Base-by-base conservation (phyloP, 1,140 invertebrate species). In the Tetraneura akinire region DNA sequence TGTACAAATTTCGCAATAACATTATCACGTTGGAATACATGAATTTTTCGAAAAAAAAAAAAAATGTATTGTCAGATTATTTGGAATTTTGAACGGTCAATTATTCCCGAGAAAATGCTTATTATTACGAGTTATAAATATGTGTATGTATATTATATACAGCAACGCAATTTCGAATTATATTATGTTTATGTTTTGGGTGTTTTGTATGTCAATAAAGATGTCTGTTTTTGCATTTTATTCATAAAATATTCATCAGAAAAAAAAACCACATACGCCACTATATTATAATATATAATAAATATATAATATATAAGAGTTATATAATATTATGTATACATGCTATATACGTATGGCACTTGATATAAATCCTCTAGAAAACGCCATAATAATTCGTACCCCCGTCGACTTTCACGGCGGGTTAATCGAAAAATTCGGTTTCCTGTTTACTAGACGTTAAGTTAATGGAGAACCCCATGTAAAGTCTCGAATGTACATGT, bases 391-490 rank as follows among this genome's bases (percentile, higher is more conserved):
- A 51, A 73, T 47, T 53, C 70, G 49, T 32, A 11, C 10, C 13
- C 16, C 10, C 6, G n/a, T 53, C 60, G 64, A 42, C 64, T 3
- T 45, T 68, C 42, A 9, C 42, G 37, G 74, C 74, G 14, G 55
- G 74, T 47, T 78, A 78, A 78, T 78, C 55, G 74, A 62, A 78
- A 78, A 78, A 78, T 78, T 62, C 55, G 55, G 55, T 76, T 76
- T 76, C 73, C 53, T 32, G 49, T 76, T 53, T 74, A 57, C 47
- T 21, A 57, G 53, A 21, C 51, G 29, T 74, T 57, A 74, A 74
- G 26, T 74, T 57, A 74, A 74, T 74, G 70, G 70, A 53, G 45
- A 73, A 73, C 23, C 18, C 70, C 29, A 18, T 37, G 53, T 74
- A 37, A 42, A 74, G 51, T 53, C 47, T 29, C 45, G 51, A 51